Evolutionary conservation across 1,140 invertebrate species (phyloP), one percentile per base, ranked within the genome.

Genomic region (Trichogramma pretiosum): DNA sequence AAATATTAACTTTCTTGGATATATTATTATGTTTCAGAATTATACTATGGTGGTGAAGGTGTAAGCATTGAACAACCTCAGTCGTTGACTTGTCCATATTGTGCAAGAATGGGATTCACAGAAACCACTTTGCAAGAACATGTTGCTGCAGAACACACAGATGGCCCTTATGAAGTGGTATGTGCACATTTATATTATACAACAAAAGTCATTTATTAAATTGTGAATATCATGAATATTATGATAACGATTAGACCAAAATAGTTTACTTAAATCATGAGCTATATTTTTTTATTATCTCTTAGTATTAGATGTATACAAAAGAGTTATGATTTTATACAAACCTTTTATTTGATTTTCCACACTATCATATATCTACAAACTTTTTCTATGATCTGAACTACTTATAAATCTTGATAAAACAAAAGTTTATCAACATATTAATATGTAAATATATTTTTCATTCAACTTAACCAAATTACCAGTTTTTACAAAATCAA

Each of bases 21-120:
- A n/a, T n/a, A n/a, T n/a, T n/a, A n/a, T 30, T 13, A 30, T 30
- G 13, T 30, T 8, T n/a, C 68, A 91, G 88, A 98, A 74, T 72
- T 96, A 40, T 97, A 91, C 73, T 97, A 94, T 80, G 90, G 90
- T 56, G 93, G 93, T 51, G 93, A 97, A 74, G 82, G 85, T 59
- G 74, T 93, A 58, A 81, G 80, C 46, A 74, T 88, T 50, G 93
- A 96, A 62, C 87, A 93, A 66, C 89, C 91, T 50, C 91, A 97
- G 71, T 87, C 92, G 40, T 93, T 93, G 68, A 95, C 93, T 56
- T 98, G 94, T 76, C 93, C 94, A 30, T 93, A 92, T 72, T 98
- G 93, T 75, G 89, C 89, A 56, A 84, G 84, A 64, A 93, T 96
- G 87, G 94, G 94, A 24, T 93, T 91, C 64, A 95, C 91, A 54